A percentile compares a stretch with the other conserved stretches of the same genome.
phyloP scores from a whole-genome alignment of 2,797 vertebrate species.

The Aselliscus stoliczkanus region DNA sequence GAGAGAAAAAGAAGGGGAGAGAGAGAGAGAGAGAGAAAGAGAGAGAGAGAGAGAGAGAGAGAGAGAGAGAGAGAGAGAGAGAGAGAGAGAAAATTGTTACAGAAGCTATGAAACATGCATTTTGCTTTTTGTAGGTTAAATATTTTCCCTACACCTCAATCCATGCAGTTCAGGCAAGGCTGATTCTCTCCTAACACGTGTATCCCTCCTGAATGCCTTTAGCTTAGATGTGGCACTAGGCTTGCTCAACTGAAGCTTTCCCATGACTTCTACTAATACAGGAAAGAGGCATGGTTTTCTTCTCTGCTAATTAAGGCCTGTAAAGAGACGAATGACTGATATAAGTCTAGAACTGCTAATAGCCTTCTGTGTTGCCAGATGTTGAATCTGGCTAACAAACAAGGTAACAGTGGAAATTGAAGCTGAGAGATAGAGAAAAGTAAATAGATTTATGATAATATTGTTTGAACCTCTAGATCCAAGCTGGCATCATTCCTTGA shows the following conservation, averaged over 20 bases:
- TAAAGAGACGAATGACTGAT: neutral
- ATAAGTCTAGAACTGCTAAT: neutral
- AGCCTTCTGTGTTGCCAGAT: neutral
- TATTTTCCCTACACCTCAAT: neutral
- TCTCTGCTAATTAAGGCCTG: neutral
- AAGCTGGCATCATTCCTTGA: neutral
- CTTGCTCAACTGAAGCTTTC: neutral
- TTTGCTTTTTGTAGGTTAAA: neutral
- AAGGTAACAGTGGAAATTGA: slow-evolving; percentile 9
- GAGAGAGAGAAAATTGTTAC: neutral
- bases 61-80: neutral
- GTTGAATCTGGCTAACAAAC: neutral
- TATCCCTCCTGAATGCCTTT: neutral
- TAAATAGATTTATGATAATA: slow-evolving; percentile 39
- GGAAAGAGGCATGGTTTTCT: neutral
- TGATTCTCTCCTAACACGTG: neutral
- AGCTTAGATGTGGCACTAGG: neutral
- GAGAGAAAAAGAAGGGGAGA: neutral
- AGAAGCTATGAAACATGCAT: neutral
- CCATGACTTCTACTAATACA: neutral
- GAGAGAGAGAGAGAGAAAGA: neutral
- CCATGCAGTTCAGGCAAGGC: neutral
- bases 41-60: neutral
- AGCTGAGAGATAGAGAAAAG: neutral
- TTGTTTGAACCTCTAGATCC: slow-evolving; percentile 7